These are phyloP conservation scores for Danio jaintianensis DNA, from an alignment of 2,797 vertebrate species.

Conservation along the genomic window DNA sequence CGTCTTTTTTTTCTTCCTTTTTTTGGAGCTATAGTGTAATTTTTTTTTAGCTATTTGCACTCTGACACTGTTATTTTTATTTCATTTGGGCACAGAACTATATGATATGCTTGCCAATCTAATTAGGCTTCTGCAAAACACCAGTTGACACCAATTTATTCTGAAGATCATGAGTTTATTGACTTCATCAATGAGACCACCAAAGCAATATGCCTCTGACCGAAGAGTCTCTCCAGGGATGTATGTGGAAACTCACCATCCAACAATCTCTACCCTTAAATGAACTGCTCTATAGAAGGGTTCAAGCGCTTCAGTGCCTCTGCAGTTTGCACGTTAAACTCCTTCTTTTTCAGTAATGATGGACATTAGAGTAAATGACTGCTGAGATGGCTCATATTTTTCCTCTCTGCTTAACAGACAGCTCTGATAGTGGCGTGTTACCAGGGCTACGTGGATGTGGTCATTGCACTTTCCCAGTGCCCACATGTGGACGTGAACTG, in stretches of 20 bases:
- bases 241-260: constrained; percentile 14
- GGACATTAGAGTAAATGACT: background rate
- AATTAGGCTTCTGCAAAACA: background rate
- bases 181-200: constrained; percentile 12
- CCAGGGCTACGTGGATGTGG: constrained; percentile 92
- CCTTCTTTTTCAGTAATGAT: constrained; percentile 22
- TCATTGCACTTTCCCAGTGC: constrained; percentile 91
- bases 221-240: background rate
- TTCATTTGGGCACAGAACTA: background rate
- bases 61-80: no score
- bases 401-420: constrained; percentile 78
- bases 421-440: constrained; percentile 94
- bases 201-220: background rate
- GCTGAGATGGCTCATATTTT: constrained; percentile 14
- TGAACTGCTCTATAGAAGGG: constrained; percentile 12
- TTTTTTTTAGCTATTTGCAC: no score
- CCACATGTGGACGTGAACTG: constrained; percentile 94
- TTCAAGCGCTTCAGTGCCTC: background rate
- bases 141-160: constrained; percentile 4
- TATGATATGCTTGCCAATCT: background rate
- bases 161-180: constrained; percentile 36
- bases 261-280: constrained; percentile 18
- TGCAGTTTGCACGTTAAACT: constrained; percentile 22
- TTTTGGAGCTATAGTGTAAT: no score
- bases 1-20: no score